Base-by-base conservation (phyloP, 2,888 invertebrate genomes). In the Drosophila bunnanda region DNA sequence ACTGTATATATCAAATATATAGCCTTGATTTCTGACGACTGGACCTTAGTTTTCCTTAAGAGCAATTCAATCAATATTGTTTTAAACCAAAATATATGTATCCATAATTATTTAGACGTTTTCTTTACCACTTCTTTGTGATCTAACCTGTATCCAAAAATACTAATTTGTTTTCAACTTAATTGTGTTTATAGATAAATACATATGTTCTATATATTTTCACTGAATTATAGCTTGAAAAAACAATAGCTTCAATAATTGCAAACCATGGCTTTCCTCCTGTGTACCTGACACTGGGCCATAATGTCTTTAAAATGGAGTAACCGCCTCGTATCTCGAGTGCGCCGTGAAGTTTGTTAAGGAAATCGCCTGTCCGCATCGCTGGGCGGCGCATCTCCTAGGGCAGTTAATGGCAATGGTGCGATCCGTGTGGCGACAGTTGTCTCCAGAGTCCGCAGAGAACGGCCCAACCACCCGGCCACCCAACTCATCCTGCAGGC, bases 261-360 rank as follows among this genome's bases (percentile, higher is more conserved):
- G 2, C 1, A n/a, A 0, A n/a, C n/a, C 2, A 10, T 2, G 0
- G 1, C 10, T 30, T 56, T 57, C 25, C 2, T 22, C 1, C 38
- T 10, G 57, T 60, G 59, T 15, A 28, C 36, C 10, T 30, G n/a
- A 22, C n/a, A 32, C 22, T 34, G 20, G n/a, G 22, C 13, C 39
- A 17, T 67, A 67, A 67, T 67, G 68, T 30, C 67, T 46, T 67
- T 67, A 67, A 48, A 67, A 67, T 67, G 67, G 68, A 67, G 46
- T 65, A 7, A 34, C 41, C 25, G 48, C 10, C 64, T 41, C 25
- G 46, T n/a, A 46, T 32, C 67, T 54, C 44, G 66, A 44, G 52
- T 32, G 65, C 36, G 17, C 20, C 67, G n/a, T 38, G 54, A 55
- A 67, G 67, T 67, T 67, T 67, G 68, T 67, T 55, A 67, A 54